These are phyloP conservation scores for Pristis pectinata DNA, from an alignment of 2,797 vertebrate genomes.

Conservation along the genomic window DNA sequence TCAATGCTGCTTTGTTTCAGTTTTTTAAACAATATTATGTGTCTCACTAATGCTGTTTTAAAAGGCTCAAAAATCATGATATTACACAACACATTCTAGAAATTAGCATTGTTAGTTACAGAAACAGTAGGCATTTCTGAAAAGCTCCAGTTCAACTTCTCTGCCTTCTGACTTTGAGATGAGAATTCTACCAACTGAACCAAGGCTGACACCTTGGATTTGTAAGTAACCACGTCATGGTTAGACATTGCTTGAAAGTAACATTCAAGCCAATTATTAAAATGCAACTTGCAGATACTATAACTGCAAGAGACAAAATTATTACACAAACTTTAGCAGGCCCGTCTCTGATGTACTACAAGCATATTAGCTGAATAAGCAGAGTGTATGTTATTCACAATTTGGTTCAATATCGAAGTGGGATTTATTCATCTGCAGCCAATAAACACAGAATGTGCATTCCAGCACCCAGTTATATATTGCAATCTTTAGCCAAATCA, in stretches of 20 bases:
- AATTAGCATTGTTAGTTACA: no score
- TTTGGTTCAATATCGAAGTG: neutral
- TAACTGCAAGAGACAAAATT: neutral
- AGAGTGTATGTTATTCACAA: neutral
- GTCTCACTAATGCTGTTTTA: no score
- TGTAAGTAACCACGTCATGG: neutral
- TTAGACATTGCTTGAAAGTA: neutral
- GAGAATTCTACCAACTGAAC: neutral
- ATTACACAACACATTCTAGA: no score
- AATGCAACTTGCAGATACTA: neutral
- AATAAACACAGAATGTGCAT: neutral
- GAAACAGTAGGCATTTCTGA: no score
- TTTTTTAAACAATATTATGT: no score
- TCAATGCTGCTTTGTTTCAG: no score
- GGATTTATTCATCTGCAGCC: neutral
- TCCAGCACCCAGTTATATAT: neutral
- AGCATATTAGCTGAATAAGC: neutral
- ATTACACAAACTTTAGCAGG: neutral
- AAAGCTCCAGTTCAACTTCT: no score
- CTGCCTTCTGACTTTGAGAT: neutral
- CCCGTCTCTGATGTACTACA: neutral
- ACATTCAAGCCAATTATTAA: neutral
- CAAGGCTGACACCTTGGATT: neutral
- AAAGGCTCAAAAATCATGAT: no score
- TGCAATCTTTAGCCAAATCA: neutral